These are phyloP conservation scores for Acomys russatus DNA, from an alignment of 2,797 vertebrate genomes.

Conservation along the genomic window DNA sequence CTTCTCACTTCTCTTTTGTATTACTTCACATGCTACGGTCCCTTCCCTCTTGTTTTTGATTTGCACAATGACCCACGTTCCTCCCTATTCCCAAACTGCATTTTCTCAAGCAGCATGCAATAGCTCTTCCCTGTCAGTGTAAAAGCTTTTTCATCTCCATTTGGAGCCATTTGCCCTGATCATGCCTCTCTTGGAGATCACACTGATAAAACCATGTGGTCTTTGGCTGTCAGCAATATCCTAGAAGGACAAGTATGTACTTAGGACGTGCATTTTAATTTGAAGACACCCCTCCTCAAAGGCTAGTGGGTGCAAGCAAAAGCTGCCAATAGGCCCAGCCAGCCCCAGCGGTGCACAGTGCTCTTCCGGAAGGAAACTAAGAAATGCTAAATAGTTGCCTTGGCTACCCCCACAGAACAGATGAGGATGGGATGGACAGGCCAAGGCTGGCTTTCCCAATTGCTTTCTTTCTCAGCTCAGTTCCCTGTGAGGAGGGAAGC, in stretches of 20 bases:
- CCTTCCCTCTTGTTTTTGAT: conserved; percentile 63
- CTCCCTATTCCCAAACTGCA: conserved; percentile 38
- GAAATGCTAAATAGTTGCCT: neutral
- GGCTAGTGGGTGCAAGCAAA: neutral
- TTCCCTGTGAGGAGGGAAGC: conserved; percentile 55
- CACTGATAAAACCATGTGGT: conserved; percentile 56
- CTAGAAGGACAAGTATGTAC: conserved; percentile 42
- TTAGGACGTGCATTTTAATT: conserved; percentile 77
- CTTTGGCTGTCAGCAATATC: conserved; percentile 70
- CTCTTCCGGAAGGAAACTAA: conserved; percentile 36
- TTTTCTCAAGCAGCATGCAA: conserved; percentile 58
- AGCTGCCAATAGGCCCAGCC: neutral
- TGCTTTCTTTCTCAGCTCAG: conserved; percentile 43
- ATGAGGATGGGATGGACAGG: neutral
- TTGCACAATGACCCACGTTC: conserved; percentile 48
- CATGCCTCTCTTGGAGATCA: conserved; percentile 71
- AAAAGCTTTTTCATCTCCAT: conserved; percentile 80
- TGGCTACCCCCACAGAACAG: neutral
- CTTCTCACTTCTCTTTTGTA: neutral
- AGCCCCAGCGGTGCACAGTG: neutral
- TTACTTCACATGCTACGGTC: neutral
- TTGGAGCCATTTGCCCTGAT: conserved; percentile 77
- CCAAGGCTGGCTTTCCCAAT: conserved; percentile 59
- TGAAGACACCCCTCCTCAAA: neutral
- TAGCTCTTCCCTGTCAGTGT: conserved; percentile 70